Conservation (phyloP, 2,113 vertebrate species). For the Dicerorhinus sumatrensis region DNA sequence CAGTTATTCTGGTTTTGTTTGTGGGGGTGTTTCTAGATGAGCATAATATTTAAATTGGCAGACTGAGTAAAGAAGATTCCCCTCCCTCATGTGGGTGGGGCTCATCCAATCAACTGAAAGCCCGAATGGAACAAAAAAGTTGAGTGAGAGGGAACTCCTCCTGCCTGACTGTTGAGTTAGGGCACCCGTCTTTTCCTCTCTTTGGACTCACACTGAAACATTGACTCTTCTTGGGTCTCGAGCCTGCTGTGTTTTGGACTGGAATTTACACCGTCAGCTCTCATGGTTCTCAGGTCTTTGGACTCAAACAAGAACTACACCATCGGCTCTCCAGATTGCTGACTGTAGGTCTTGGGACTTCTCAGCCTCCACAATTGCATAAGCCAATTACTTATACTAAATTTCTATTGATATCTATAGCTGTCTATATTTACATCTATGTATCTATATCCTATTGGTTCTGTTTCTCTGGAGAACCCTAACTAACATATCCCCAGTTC, state of each 20-base stretch:
- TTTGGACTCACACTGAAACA: neutral
- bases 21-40: neutral
- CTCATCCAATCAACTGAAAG: neutral
- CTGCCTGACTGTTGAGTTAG: neutral
- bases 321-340: neutral
- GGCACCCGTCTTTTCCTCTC: neutral
- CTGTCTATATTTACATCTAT: neutral
- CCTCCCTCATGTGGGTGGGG: neutral
- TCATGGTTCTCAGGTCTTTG: neutral
- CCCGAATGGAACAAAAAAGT: neutral
- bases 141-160: neutral
- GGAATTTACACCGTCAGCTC: neutral
- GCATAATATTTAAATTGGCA: neutral
- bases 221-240: neutral
- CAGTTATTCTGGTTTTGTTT: conserved; percentile 4
- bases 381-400: neutral
- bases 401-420: neutral
- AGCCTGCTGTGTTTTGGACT: neutral
- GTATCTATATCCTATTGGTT: neutral
- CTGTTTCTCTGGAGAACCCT: conserved; percentile 2
- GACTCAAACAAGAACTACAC: neutral
- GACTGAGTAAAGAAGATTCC: neutral
- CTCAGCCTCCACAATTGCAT: neutral
- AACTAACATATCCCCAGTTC: neutral
- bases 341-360: neutral